These are phyloP conservation scores for Mercenaria mercenaria DNA, from an alignment of 1,140 invertebrate species.

Conservation along the genomic window DNA sequence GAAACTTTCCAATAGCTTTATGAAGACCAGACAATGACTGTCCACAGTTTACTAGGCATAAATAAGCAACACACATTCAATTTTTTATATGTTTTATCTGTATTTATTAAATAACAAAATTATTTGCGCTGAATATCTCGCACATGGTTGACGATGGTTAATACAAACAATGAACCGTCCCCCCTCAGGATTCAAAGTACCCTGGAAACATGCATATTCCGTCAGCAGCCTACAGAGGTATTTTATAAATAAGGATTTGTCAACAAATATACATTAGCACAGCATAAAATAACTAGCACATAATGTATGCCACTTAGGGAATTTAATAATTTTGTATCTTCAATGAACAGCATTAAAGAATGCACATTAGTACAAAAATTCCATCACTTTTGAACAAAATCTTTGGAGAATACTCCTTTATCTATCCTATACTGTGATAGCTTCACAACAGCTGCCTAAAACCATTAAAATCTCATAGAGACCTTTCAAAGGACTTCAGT, in stretches of 20 bases:
- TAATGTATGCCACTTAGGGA: background rate
- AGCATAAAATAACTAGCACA: conserved; percentile 13
- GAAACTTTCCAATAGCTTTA: too few species aligned
- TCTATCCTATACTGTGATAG: background rate
- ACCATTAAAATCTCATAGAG: background rate
- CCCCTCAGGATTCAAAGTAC: background rate
- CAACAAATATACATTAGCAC: conserved; percentile 40
- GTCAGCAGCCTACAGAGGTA: conserved; percentile 1
- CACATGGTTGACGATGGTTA: conserved; percentile 56
- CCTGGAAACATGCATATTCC: background rate
- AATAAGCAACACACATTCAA: too few species aligned
- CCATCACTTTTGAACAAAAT: too few species aligned
- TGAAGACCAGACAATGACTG: too few species aligned
- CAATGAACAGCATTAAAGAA: background rate
- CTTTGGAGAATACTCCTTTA: too few species aligned
- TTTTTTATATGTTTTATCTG: conserved; percentile 32
- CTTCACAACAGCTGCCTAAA: background rate
- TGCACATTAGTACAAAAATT: too few species aligned
- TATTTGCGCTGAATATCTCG: conserved; percentile 65
- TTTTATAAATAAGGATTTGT: conserved; percentile 45
- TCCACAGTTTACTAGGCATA: too few species aligned
- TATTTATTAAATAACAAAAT: conserved; percentile 66
- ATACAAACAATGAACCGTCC: conserved; percentile 54
- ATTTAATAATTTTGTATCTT: background rate
- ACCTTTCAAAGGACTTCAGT: too few species aligned